Evolutionary conservation across 2,797 vertebrate genomes (phyloP).

Genomic region (Microhierax caerulescens): DNA sequence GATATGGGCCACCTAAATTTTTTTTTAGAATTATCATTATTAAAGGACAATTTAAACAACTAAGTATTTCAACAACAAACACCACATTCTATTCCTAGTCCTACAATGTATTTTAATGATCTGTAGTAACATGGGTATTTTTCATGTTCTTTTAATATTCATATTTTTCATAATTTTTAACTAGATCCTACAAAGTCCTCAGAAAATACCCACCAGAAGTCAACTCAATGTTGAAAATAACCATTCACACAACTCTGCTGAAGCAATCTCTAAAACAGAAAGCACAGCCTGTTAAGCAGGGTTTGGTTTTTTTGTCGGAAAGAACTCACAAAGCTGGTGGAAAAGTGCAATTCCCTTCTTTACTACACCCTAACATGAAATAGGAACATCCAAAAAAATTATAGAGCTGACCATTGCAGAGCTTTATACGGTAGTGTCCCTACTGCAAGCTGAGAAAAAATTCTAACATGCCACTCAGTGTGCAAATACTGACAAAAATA

Average conservation of each 20-base stretch:
- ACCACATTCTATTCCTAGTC: neutral
- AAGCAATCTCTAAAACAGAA: neutral
- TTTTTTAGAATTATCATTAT: neutral
- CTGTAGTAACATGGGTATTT: neutral
- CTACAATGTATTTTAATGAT: neutral
- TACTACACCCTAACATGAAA: neutral
- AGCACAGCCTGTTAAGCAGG: neutral
- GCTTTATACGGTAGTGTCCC: neutral
- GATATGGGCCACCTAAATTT: slow-evolving; percentile 91
- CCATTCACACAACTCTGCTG: neutral
- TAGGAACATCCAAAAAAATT: neutral
- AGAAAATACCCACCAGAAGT: neutral
- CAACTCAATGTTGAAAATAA: neutral
- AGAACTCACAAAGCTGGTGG: neutral
- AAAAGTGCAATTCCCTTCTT: neutral
- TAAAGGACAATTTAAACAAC: neutral
- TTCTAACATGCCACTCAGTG: neutral
- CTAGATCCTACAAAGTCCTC: neutral
- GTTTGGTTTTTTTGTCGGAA: neutral
- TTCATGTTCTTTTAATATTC: neutral
- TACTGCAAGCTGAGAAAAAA: neutral
- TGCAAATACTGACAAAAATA: neutral
- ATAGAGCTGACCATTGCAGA: neutral
- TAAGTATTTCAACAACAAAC: neutral
- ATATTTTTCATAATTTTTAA: neutral